Conservation (phyloP, 2,797 vertebrate species). For the Sebastes taczanowskii region DNA sequence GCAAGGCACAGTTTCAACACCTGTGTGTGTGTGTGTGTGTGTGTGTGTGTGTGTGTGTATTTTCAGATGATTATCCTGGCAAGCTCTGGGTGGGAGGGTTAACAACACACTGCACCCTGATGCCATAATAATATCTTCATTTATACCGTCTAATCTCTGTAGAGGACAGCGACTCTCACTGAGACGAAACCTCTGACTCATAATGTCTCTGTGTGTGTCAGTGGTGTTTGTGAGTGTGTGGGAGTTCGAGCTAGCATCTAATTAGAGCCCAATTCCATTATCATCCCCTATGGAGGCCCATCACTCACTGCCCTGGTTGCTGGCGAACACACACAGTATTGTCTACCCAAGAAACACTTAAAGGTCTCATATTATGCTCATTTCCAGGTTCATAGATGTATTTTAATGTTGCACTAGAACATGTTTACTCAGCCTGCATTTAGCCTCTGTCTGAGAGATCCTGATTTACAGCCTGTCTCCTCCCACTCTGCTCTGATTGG, state of each 20-base stretch:
- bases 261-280: constrained; percentile 49
- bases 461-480: too few relatives aligned
- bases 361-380: too few relatives aligned
- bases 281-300: constrained; percentile 9
- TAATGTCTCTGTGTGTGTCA: neutral
- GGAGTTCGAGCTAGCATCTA: constrained; percentile 2
- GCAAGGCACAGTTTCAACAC: neutral
- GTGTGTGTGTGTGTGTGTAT: neutral
- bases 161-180: neutral
- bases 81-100: neutral
- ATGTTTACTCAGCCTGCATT: too few relatives aligned
- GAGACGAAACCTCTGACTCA: constrained; percentile 5
- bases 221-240: neutral
- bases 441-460: too few relatives aligned
- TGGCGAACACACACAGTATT: neutral
- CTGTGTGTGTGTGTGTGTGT: too few relatives aligned
- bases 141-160: constrained; percentile 3
- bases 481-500: too few relatives aligned
- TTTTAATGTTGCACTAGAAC: too few relatives aligned
- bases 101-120: neutral
- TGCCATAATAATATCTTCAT: constrained; percentile 26
- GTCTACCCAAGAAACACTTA: neutral
- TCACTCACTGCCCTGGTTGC: constrained; percentile 23
- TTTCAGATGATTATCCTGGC: neutral
- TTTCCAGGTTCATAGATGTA: too few relatives aligned